A percentile compares a stretch with the other conserved stretches of the same genome.
Conservation (phyloP, 2,797 vertebrate species). For the Avahi laniger region DNA sequence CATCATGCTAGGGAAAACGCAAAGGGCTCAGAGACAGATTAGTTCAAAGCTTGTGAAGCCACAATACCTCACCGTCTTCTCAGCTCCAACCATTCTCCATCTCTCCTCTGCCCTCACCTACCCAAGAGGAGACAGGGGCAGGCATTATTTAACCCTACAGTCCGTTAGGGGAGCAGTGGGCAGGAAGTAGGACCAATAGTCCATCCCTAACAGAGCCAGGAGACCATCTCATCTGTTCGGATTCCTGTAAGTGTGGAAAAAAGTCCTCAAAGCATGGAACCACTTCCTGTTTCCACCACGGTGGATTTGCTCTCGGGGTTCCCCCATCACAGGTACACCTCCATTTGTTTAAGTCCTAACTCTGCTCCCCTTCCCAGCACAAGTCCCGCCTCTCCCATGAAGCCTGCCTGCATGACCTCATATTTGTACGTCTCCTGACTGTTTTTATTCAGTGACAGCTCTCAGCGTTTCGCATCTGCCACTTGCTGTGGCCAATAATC, state of each 20-base stretch:
- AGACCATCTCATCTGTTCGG: neutral
- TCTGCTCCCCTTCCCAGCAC: no score
- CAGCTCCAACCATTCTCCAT: neutral
- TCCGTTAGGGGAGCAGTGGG: neutral
- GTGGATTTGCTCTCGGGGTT: neutral
- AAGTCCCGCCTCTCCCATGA: neutral
- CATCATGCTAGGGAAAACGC: neutral
- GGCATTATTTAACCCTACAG: no score
- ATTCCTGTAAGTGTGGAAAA: neutral
- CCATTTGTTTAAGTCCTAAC: neutral
- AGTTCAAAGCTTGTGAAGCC: neutral
- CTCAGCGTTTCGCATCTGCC: neutral
- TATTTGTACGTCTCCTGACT: neutral
- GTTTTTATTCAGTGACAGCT: neutral
- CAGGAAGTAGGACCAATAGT: neutral
- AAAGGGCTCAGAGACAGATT: neutral
- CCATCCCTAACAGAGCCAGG: neutral
- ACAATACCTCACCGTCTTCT: neutral
- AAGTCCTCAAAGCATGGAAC: neutral
- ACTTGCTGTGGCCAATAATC: neutral
- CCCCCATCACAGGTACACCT: neutral
- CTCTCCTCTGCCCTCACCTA: neutral
- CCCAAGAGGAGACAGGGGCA: neutral
- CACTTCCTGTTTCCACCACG: neutral
- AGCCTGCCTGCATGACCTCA: neutral